Evolutionary conservation across 2,797 vertebrate genomes (phyloP), one percentile per base, ranked within the genome.

Genomic region (Poecilia picta): DNA sequence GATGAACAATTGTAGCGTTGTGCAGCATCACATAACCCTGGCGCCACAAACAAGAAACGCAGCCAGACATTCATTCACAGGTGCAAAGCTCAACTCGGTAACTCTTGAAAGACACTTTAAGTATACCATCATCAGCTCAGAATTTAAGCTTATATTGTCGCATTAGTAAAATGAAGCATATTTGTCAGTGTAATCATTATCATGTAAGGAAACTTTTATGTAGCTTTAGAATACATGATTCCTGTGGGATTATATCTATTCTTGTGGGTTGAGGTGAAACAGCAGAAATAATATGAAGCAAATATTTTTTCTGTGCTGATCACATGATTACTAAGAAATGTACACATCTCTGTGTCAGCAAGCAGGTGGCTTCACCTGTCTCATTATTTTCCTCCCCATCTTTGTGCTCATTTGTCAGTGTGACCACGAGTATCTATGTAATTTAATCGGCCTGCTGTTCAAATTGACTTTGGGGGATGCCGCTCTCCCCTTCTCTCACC

Each of bases 401-500:
- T 87, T 85, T 83, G 77, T 81, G 87, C 91, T 94, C 92, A 93
- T 95, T 95, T 94, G 91, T 95, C 94, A 95, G 86, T 79, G 79
- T 49, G 87, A 85, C 90, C 89, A 87, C 68, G 57, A 86, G 92
- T 92, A 88, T 89, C 90, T 92, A 89, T 90, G 91, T 94, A 95
- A 95, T 96, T 95, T 95, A 88, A 94, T 95, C 77, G 82, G 87
- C 90, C 86, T 74, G 84, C 90, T 92, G 91, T 95, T 96, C 88
- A 94, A 93, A 96, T 94, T 94, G 93, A 95, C 94, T 95, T 94
- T 91, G 84, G 87, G 70, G 89, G 89, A 91, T 91, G 88, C 90
- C 78, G 81, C 76, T 89, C 85, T 86, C 88, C 85, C 84, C 57
- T 64, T 86, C 87, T 88, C 89, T 77, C 85, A 81, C 68, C 51